Percentiles rank a stretch among this genome's conserved stretches.
These are phyloP conservation scores for Lasioglossum figueresi DNA, from an alignment of 2,888 invertebrate species.

Conservation along the genomic window DNA sequence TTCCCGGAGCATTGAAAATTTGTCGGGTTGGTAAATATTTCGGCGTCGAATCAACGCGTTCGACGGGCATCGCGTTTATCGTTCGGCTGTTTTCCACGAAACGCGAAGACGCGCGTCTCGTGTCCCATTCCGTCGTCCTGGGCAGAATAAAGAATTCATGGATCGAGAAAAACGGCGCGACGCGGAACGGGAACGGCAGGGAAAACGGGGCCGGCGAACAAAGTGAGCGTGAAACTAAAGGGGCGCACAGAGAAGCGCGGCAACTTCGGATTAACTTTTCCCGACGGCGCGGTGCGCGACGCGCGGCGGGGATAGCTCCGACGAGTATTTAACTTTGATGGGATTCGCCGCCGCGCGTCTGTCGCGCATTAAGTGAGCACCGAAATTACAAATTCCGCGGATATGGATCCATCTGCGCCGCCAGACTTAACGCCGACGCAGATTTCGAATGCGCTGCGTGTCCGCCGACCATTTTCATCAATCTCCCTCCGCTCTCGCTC, in stretches of 20 bases:
- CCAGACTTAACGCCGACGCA: background rate
- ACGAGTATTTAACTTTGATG: constrained; percentile 73
- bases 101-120: background rate
- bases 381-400: constrained; percentile 45
- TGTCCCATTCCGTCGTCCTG: background rate
- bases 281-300: constrained; percentile 19
- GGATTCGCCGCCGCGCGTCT: constrained; percentile 36
- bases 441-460: background rate
- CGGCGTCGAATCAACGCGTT: background rate
- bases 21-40: constrained; percentile 23
- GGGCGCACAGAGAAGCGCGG: constrained; percentile 2
- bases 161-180: constrained; percentile 2
- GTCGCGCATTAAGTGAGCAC: constrained; percentile 42
- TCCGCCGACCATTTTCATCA: background rate
- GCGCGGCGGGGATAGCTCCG: constrained; percentile 39
- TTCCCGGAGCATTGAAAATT: constrained; percentile 2
- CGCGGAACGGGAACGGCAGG: background rate
- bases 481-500: background rate
- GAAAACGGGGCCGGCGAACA: constrained; percentile 3
- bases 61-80: background rate
- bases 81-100: background rate
- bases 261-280: constrained; percentile 60
- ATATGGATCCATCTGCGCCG: background rate
- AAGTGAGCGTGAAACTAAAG: constrained; percentile 48
- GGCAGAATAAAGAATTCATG: constrained; percentile 32